Evolutionary conservation across 92 coral and sea anemone genomes (phyloP).

Genomic region (Epizoanthus illoricatus): DNA sequence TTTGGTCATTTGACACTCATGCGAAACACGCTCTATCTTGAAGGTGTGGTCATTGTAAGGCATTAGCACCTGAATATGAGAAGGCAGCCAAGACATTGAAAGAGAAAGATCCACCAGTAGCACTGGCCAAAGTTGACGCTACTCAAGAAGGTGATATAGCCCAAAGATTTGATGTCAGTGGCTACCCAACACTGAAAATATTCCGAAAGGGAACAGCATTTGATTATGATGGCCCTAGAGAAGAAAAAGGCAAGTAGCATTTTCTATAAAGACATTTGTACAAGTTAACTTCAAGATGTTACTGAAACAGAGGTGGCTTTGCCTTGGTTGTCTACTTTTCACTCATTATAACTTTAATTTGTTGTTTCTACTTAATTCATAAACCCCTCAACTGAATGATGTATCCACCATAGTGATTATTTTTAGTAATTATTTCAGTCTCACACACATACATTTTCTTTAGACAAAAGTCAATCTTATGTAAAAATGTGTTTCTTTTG

Average conservation of each 20-base stretch:
- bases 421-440: too few relatives aligned
- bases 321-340: too few relatives aligned
- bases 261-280: not conserved
- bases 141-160: constrained; percentile 82
- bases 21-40: not conserved
- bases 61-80: constrained; percentile 90
- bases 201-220: constrained; percentile 82
- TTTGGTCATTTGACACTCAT: too few relatives aligned
- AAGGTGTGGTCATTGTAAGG: constrained; percentile 99
- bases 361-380: too few relatives aligned
- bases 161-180: constrained; percentile 83
- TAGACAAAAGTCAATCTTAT: too few relatives aligned
- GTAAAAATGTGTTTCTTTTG: too few relatives aligned
- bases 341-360: too few relatives aligned
- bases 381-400: too few relatives aligned
- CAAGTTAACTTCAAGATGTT: not conserved
- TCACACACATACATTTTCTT: too few relatives aligned
- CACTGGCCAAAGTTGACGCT: constrained; percentile 92
- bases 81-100: constrained; percentile 94
- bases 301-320: not conserved
- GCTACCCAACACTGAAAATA: constrained; percentile 93
- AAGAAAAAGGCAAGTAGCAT: constrained; percentile 67
- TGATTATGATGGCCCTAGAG: constrained; percentile 94
- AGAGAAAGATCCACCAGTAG: constrained; percentile 80
- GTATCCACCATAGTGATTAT: too few relatives aligned